Conservation (phyloP, 2,113 vertebrate genomes). For the Gallinago jamesoni region DNA sequence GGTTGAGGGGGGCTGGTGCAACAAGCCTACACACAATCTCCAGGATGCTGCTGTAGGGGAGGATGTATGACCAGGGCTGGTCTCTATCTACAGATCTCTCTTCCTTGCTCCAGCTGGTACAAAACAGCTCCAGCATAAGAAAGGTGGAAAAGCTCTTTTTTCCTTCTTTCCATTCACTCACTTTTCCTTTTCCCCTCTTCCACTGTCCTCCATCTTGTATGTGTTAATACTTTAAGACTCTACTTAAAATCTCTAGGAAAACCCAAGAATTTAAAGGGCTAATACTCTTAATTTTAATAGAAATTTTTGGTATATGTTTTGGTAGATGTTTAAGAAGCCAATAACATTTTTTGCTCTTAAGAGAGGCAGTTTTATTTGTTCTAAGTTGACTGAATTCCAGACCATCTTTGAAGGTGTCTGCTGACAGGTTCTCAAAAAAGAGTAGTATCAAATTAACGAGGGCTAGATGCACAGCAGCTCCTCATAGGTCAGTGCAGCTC, state of each 20-base stretch:
- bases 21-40: background rate
- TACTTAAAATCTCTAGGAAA: background rate
- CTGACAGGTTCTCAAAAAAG: background rate
- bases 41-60: background rate
- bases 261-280: background rate
- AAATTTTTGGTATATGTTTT: background rate
- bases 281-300: background rate
- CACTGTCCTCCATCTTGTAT: background rate
- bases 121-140: background rate
- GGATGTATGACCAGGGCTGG: background rate
- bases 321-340: background rate
- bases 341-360: background rate
- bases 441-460: background rate
- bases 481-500: background rate
- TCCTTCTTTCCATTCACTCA: background rate
- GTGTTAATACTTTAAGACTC: background rate
- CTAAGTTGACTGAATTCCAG: background rate
- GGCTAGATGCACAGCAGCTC: background rate
- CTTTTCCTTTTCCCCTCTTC: background rate
- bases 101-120: background rate
- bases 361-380: background rate
- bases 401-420: background rate
- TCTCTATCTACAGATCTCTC: background rate
- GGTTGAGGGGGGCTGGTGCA: background rate
- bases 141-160: background rate